Conservation (phyloP, 2,113 vertebrate genomes). For the Tympanuchus pallidicinctus region DNA sequence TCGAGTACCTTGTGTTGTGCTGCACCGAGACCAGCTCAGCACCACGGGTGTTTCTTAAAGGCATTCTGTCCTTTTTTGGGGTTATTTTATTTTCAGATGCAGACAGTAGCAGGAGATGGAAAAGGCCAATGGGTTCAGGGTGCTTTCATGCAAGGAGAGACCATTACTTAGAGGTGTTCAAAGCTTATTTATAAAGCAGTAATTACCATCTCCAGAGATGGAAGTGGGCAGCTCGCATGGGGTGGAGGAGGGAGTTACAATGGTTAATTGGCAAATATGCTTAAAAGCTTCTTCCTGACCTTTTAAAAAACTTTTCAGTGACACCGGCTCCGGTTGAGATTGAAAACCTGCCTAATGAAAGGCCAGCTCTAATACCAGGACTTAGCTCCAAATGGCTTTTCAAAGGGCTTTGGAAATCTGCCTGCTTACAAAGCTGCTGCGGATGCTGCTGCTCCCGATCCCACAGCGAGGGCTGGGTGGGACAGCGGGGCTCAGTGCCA, state of each 20-base stretch:
- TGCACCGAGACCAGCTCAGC: background rate
- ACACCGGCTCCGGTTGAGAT: slow-evolving; percentile 26
- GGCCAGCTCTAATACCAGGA: slow-evolving; percentile 39
- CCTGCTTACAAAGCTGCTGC: background rate
- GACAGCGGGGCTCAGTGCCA: rapidly evolving
- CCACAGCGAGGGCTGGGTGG: background rate
- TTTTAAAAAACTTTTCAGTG: slow-evolving; percentile 34
- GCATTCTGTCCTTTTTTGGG: background rate
- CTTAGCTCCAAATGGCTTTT: slow-evolving; percentile 64
- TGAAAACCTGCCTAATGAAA: slow-evolving; percentile 43
- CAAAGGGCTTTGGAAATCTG: slow-evolving; percentile 56
- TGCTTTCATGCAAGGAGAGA: slow-evolving; percentile 35
- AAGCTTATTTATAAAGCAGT: slow-evolving; percentile 61
- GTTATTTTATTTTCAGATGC: slow-evolving; percentile 17
- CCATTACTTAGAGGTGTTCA: slow-evolving; percentile 55
- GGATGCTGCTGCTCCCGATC: background rate
- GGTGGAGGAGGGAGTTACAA: background rate
- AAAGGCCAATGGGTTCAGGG: slow-evolving; percentile 40
- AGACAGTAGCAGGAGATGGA: slow-evolving; percentile 29
- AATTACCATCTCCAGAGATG: slow-evolving; percentile 29
- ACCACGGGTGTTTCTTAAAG: background rate
- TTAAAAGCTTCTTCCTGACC: slow-evolving; percentile 61
- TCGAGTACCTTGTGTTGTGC: too few relatives aligned
- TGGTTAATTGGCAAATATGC: slow-evolving; percentile 32
- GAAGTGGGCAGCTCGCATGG: background rate